These are phyloP conservation scores for Drosophila ustulata DNA, from an alignment of 2,888 invertebrate genomes.

Conservation along the genomic window DNA sequence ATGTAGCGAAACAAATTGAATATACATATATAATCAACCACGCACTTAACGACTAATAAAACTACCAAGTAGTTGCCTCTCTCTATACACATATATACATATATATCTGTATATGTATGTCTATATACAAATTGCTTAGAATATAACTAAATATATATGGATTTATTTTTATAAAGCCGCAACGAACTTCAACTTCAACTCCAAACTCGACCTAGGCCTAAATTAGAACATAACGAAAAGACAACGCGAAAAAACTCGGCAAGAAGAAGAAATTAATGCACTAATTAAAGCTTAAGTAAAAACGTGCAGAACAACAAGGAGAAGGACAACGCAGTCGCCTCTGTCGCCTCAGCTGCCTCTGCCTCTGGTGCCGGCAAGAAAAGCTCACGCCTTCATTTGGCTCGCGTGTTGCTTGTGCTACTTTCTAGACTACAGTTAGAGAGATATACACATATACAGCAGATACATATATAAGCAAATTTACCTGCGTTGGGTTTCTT, in stretches of 20 bases:
- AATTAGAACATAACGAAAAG: conserved; percentile 30
- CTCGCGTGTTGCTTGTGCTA: conserved; percentile 62
- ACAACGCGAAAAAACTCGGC: conserved; percentile 1
- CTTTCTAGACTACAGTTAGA: conserved; percentile 44
- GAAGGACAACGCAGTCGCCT: conserved; percentile 29
- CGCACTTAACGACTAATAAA: conserved; percentile 70
- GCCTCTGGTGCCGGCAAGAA: conserved; percentile 13
- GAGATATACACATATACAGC: conserved; percentile 36
- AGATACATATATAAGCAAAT: conserved; percentile 34
- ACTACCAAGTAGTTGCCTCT: conserved; percentile 79
- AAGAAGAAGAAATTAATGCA: conserved; percentile 43
- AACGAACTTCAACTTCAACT: conserved; percentile 48
- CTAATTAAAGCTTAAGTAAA: conserved; percentile 55
- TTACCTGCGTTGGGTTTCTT: conserved; percentile 69
- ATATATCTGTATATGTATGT: conserved; percentile 42
- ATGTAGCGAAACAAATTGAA: conserved; percentile 53
- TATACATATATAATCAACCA: conserved; percentile 33
- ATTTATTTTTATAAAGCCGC: conserved; percentile 75
- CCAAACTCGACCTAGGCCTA: conserved; percentile 44
- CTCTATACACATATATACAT: conserved; percentile 51
- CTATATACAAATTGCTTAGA: conserved; percentile 68
- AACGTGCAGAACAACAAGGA: conserved; percentile 29
- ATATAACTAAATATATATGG: conserved; percentile 64
- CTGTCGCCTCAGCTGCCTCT: conserved; percentile 6
- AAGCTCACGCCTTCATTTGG: conserved; percentile 18